phyloP scores from a whole-genome alignment of 2,797 vertebrate species.

The Ctenosaura bakeri region DNA sequence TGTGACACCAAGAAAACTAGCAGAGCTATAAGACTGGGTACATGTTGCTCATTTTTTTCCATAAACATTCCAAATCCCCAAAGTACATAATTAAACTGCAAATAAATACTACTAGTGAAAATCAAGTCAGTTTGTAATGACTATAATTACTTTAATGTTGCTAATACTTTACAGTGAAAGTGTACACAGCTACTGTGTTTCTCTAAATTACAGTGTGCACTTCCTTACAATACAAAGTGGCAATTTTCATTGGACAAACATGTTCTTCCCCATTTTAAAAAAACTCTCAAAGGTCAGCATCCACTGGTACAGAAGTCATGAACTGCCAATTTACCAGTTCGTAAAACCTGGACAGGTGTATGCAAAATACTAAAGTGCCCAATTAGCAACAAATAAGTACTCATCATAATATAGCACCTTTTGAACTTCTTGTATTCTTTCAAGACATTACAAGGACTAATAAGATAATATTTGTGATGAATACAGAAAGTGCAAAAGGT shows the following conservation, averaged over 20 bases:
- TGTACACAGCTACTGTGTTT: conserved; percentile 12
- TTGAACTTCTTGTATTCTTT: neutral
- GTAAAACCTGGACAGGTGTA: too few species aligned
- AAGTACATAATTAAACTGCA: conserved; percentile 29
- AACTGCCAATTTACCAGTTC: neutral
- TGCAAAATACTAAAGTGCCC: neutral
- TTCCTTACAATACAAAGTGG: neutral
- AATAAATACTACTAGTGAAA: conserved; percentile 23
- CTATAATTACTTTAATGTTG: conserved; percentile 31
- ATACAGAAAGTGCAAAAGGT: too few species aligned
- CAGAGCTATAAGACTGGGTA: neutral
- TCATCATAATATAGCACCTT: neutral
- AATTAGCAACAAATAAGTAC: neutral
- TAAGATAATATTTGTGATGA: too few species aligned
- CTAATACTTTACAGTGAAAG: conserved; percentile 24
- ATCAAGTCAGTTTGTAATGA: conserved; percentile 13
- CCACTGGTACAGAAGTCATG: neutral
- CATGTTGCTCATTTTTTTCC: neutral
- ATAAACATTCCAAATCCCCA: conserved; percentile 9
- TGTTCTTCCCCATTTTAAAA: neutral
- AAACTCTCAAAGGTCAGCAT: neutral
- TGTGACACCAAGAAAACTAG: neutral
- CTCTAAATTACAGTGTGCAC: conserved; percentile 15
- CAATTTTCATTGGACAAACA: conserved; percentile 29
- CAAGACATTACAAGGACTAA: neutral